Evolutionary conservation across 2,113 vertebrate genomes (phyloP), one percentile per base, ranked within the genome.

Genomic region (Phocoena sinus): DNA sequence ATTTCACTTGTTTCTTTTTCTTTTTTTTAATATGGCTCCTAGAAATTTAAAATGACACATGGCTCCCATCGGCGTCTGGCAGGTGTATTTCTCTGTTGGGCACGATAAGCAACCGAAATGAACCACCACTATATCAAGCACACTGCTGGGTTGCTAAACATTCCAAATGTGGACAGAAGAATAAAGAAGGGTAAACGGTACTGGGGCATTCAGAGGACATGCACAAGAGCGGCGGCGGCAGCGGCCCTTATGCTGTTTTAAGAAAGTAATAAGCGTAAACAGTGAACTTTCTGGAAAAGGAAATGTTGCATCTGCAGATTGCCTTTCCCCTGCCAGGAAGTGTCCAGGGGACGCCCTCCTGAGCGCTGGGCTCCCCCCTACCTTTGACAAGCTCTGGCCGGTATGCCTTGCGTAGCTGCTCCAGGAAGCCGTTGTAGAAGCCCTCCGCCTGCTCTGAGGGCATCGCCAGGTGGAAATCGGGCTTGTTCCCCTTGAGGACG

Each of bases 381-480:
- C 99, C 99, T 99, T 99, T 99, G 97, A 99, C 98, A 60, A 99
- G 98, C 97, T 99, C 99, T 1, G 99, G 99, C 92, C 99, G 99
- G 98, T 99, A 99, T 36, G 97, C 76, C 95, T 99, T 99, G 80
- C 99, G 99, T 98, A 99, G 98, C 97, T 99, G 99, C 98, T 99
- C 99, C 98, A 99, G 97, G 96, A 99, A 99, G 98, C 98, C 99
- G 97, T 98, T 98, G 94, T 99, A 99, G 98, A 99, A 99, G 36
- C 99, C 98, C 97, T 99, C 99, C 0, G 99, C 99, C 94, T 99
- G 98, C 81, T 99, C 99, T 0, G 99, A 98, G 6, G 99, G 99
- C 99, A 99, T 99, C 87, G 99, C 99, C 81, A 98, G 97, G 97
- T 99, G 99, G 97, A 99, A 99, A 98, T 99, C 99, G 0, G 99